phyloP scores from a whole-genome alignment of 2,888 invertebrate species.

The Folsomia manolachei region DNA sequence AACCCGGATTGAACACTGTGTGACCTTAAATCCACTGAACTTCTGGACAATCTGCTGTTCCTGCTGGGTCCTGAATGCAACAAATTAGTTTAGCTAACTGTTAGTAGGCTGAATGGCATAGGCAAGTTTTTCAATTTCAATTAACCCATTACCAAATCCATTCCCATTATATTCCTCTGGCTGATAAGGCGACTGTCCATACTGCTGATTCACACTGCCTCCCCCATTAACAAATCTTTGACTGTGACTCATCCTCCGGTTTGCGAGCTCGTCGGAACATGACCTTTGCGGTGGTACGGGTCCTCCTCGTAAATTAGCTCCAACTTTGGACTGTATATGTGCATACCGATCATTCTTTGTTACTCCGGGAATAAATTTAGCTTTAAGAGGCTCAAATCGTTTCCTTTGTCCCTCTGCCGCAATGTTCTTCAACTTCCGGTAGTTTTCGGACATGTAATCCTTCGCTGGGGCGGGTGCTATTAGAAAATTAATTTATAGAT shows the following conservation, averaged over 20 bases:
- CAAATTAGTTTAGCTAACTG: too few relatives aligned
- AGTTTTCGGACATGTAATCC: conserved; percentile 48
- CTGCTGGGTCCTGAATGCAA: conserved; percentile 29
- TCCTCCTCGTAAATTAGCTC: conserved; percentile 35
- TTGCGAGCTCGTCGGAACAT: conserved; percentile 5
- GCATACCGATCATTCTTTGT: conserved; percentile 48
- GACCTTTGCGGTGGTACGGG: background rate
- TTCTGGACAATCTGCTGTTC: conserved; percentile 34
- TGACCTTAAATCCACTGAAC: conserved; percentile 38
- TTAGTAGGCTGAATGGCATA: too few relatives aligned
- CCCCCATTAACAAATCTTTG: background rate
- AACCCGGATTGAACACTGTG: background rate
- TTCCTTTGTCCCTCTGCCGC: conserved; percentile 38
- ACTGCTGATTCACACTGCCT: too few relatives aligned
- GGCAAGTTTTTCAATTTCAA: too few relatives aligned
- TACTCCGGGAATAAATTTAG: conserved; percentile 47
- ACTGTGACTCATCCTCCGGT: background rate
- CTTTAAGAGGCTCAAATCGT: conserved; percentile 42
- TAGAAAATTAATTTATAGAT: conserved; percentile 5
- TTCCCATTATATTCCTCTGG: background rate
- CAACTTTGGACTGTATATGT: conserved; percentile 43
- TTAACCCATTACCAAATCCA: background rate
- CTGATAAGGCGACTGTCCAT: background rate
- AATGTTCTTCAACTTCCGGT: conserved; percentile 37
- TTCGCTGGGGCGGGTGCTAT: conserved; percentile 44